phyloP scores from a whole-genome alignment of 1,140 invertebrate genomes.

The Penaeus japonicus region DNA sequence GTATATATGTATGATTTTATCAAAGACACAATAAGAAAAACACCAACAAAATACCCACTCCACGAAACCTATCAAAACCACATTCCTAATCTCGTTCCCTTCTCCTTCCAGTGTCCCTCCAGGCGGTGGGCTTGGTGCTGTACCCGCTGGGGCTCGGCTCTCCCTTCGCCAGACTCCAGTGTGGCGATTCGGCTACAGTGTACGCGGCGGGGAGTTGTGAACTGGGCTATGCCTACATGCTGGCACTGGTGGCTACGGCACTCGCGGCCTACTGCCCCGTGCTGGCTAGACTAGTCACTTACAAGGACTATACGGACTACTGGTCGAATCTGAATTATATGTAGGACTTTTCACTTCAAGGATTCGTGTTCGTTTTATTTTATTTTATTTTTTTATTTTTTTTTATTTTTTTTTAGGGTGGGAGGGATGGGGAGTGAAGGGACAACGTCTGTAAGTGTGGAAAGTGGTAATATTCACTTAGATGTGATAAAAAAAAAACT shows the following conservation, averaged over 20 bases:
- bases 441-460: too few relatives aligned
- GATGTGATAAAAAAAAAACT: too few relatives aligned
- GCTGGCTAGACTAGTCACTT: conserved; percentile 62
- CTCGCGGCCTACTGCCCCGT: conserved; percentile 65
- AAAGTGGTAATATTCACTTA: too few relatives aligned
- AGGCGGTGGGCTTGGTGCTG: conserved; percentile 62
- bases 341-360: conserved; percentile 16
- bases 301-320: conserved; percentile 57
- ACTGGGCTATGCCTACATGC: conserved; percentile 66
- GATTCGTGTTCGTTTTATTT: too few relatives aligned
- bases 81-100: too few relatives aligned
- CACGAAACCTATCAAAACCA: too few relatives aligned
- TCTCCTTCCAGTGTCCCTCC: conserved; percentile 48
- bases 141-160: conserved; percentile 66
- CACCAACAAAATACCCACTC: too few relatives aligned
- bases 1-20: too few relatives aligned
- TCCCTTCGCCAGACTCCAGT: conserved; percentile 63
- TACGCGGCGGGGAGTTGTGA: conserved; percentile 63
- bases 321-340: conserved; percentile 57
- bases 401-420: too few relatives aligned
- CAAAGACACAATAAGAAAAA: too few relatives aligned
- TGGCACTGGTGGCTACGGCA: conserved; percentile 64
- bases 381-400: too few relatives aligned
- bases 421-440: too few relatives aligned
- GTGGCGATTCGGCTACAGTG: conserved; percentile 60